Conservation (phyloP, 2,113 vertebrate genomes). For the Mola mola region DNA sequence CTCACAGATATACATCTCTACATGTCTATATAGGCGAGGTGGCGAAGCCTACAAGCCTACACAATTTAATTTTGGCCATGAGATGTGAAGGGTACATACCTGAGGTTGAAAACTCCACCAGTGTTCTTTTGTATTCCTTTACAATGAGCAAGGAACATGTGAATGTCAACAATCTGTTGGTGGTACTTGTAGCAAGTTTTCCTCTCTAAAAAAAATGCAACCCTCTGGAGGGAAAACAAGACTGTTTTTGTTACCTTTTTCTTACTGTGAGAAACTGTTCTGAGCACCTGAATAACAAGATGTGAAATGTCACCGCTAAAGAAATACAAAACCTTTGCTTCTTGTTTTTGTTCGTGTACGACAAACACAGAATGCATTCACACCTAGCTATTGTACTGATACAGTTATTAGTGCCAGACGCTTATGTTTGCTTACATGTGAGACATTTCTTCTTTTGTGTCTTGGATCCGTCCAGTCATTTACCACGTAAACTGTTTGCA, state of each 20-base stretch:
- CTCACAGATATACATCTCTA: conserved; percentile 10
- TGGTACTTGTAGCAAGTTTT: conserved; percentile 60
- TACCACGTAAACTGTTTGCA: conserved; percentile 63
- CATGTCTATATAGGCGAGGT: conserved; percentile 8
- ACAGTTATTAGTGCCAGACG: conserved; percentile 37
- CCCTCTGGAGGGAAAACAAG: conserved; percentile 43
- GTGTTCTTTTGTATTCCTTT: conserved; percentile 53
- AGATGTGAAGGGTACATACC: conserved; percentile 36
- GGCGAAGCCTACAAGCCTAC: conserved; percentile 31
- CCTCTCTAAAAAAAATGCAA: conserved; percentile 38
- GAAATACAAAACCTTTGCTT: conserved; percentile 68
- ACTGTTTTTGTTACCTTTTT: conserved; percentile 59
- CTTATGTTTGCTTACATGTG: conserved; percentile 45
- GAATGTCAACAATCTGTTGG: conserved; percentile 59
- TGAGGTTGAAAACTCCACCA: conserved; percentile 44
- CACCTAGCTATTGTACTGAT: conserved; percentile 60
- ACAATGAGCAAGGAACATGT: conserved; percentile 54
- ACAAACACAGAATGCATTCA: conserved; percentile 57
- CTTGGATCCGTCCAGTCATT: conserved; percentile 54
- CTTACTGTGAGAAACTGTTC: conserved; percentile 68
- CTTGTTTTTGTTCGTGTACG: conserved; percentile 51
- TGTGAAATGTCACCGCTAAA: conserved; percentile 71
- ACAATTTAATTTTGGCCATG: conserved; percentile 39
- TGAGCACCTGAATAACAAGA: conserved; percentile 68
- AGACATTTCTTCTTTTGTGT: conserved; percentile 38